A percentile compares a stretch with the other conserved stretches of the same genome.
These are phyloP conservation scores for Pseudochirops corinnae DNA, from an alignment of 2,797 vertebrate species.

Conservation along the genomic window DNA sequence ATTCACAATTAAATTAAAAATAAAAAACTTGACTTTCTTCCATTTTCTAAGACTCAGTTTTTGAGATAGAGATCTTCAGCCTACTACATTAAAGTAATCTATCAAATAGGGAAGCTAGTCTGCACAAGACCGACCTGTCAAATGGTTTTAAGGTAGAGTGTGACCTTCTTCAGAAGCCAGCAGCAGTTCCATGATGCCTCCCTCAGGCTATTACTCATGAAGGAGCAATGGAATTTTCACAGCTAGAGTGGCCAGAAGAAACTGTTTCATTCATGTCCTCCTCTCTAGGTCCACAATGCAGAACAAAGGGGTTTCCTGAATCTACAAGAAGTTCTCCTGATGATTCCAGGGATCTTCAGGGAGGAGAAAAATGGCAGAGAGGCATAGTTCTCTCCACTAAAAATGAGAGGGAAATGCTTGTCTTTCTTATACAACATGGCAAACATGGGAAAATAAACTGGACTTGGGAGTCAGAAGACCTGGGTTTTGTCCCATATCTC, in stretches of 20 bases:
- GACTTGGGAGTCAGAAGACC: background rate
- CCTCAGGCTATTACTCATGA: background rate
- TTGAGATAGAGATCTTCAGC: constrained; percentile 6
- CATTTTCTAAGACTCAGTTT: constrained; percentile 26
- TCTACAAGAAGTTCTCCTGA: background rate
- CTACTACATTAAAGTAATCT: background rate
- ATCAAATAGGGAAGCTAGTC: background rate
- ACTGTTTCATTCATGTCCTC: background rate
- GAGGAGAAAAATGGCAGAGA: background rate
- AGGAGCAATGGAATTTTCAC: background rate
- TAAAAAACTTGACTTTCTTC: constrained; percentile 38
- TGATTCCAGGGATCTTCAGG: background rate
- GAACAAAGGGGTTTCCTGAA: background rate
- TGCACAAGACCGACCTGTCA: background rate
- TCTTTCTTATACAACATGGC: background rate
- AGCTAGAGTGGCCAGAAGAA: background rate
- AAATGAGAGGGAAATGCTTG: background rate
- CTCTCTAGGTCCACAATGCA: background rate
- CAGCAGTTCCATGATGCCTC: background rate
- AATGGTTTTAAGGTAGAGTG: background rate
- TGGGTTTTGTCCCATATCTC: background rate
- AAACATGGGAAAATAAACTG: background rate
- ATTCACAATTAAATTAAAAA: constrained; percentile 26
- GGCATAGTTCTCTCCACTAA: background rate
- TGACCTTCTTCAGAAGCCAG: background rate